Percentiles rank a stretch among this genome's conserved stretches.
phyloP scores from a whole-genome alignment of 2,113 vertebrate genomes.

The Labrus mixtus region DNA sequence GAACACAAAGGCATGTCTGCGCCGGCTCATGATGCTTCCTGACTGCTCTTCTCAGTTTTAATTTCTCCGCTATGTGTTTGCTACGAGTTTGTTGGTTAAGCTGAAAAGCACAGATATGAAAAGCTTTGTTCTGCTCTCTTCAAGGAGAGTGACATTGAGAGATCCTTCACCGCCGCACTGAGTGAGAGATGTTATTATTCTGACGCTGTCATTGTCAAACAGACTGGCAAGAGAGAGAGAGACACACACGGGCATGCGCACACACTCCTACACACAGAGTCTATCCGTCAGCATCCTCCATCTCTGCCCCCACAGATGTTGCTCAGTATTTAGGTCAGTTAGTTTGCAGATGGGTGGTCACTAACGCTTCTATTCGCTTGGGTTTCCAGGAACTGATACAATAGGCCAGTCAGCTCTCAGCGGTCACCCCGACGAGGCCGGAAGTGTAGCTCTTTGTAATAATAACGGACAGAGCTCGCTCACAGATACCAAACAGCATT shows the following conservation, averaged over 20 bases:
- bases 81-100: slow-evolving; percentile 38
- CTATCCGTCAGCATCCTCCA: slow-evolving; percentile 48
- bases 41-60: slow-evolving; percentile 51
- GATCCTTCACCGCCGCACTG: slow-evolving; percentile 39
- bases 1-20: slow-evolving; percentile 53
- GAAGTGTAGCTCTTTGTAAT: slow-evolving; percentile 71
- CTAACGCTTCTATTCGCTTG: slow-evolving; percentile 62
- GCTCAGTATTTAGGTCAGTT: slow-evolving; percentile 80
- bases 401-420: slow-evolving; percentile 61
- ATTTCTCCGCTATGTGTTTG: slow-evolving; percentile 48
- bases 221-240: slow-evolving; percentile 28
- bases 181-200: slow-evolving; percentile 56
- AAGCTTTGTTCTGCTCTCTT: slow-evolving; percentile 38
- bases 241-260: background rate
- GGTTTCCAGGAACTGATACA: slow-evolving; percentile 75
- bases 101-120: slow-evolving; percentile 26
- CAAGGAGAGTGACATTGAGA: slow-evolving; percentile 52
- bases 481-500: slow-evolving; percentile 62
- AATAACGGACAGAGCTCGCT: slow-evolving; percentile 66
- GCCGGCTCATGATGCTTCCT: slow-evolving; percentile 38
- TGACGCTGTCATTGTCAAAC: slow-evolving; percentile 53
- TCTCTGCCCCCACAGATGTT: slow-evolving; percentile 76
- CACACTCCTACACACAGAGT: slow-evolving; percentile 16
- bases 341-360: slow-evolving; percentile 79
- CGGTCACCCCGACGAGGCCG: slow-evolving; percentile 64